Evolutionary conservation across 2,113 vertebrate species (phyloP).

Genomic region (Hemichromis elongatus): DNA sequence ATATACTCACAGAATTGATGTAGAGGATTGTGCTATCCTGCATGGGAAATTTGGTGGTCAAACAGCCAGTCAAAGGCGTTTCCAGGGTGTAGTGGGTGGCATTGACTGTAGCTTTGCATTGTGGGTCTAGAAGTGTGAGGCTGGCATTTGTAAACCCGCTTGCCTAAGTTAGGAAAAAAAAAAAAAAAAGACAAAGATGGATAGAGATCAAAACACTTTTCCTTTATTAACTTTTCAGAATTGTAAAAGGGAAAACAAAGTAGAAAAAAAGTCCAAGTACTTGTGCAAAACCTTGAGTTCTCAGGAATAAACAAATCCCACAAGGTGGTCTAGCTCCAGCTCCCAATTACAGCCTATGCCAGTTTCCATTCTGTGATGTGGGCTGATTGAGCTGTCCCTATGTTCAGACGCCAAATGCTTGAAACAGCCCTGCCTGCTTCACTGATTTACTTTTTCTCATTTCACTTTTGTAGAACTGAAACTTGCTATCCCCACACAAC

Average conservation of each 20-base stretch:
- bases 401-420: conserved; percentile 27
- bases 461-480: background rate
- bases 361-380: conserved; percentile 66
- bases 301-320: conserved; percentile 58
- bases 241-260: background rate
- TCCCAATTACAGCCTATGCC: conserved; percentile 49
- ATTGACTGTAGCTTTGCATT: conserved; percentile 86
- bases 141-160: conserved; percentile 76
- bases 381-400: conserved; percentile 22
- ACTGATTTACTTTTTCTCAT: background rate
- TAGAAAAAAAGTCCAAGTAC: background rate
- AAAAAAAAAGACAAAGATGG: background rate
- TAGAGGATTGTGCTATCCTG: conserved; percentile 67
- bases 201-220: conserved; percentile 10
- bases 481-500: background rate
- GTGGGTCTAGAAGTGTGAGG: conserved; percentile 84
- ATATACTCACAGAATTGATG: conserved; percentile 86
- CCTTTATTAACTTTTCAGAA: conserved; percentile 30
- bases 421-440: background rate
- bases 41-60: conserved; percentile 67
- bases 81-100: conserved; percentile 91
- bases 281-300: conserved; percentile 33
- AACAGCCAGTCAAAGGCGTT: conserved; percentile 79
- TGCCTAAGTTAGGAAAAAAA: conserved; percentile 68
- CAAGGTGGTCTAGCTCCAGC: conserved; percentile 47